Evolutionary conservation across 2,888 invertebrate genomes (phyloP), one percentile per base, ranked within the genome.

Genomic region (Eupeodes latifasciatus): DNA sequence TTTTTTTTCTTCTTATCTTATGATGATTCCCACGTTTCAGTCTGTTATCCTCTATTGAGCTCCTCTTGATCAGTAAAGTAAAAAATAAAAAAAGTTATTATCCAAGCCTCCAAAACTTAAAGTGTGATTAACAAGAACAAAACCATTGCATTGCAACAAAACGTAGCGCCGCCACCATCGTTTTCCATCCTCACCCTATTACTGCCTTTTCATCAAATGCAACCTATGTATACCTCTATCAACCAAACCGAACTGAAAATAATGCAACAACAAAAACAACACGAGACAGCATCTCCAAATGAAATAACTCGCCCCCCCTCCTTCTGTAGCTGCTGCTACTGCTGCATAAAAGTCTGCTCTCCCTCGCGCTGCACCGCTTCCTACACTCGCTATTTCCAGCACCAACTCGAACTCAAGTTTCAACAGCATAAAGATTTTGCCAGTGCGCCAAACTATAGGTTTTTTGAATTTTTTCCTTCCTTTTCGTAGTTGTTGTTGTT

Each of bases 91-190:
- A 14, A 16, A n/a, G 4, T 11, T 57, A 66, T 66, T 14, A 14
- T 77, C 19, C 72, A 61, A 84, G 67, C 57, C 47, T 55, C 75
- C 80, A 67, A 80, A 27, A 87, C 66, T 40, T 83, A 87, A 80
- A 84, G 80, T 84, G 84, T 80, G 87, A 87, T 87, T 87, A 87
- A 84, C 72, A 84, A 76, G 84, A 87, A 80, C 84, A 80, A 84
- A 83, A 86, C 84, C 81, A 77, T 85, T 40, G 40, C 55, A 78
- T 44, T 78, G 69, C 86, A 84, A 80, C 76, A 59, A 78, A 71
- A 79, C 62, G 51, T 80, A 83, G 83, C 84, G 76, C 72, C 86
- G 78, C 53, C 72, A 14, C 75, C 44, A 36, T 2, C 5, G 55
- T 27, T 62, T 61, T 1, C 49, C 27, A 9, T 49, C 47, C 9